Percentiles rank a stretch among this genome's conserved stretches.
These are phyloP conservation scores for Percopsis omiscomaycus DNA, from an alignment of 2,797 vertebrate species.

Conservation along the genomic window DNA sequence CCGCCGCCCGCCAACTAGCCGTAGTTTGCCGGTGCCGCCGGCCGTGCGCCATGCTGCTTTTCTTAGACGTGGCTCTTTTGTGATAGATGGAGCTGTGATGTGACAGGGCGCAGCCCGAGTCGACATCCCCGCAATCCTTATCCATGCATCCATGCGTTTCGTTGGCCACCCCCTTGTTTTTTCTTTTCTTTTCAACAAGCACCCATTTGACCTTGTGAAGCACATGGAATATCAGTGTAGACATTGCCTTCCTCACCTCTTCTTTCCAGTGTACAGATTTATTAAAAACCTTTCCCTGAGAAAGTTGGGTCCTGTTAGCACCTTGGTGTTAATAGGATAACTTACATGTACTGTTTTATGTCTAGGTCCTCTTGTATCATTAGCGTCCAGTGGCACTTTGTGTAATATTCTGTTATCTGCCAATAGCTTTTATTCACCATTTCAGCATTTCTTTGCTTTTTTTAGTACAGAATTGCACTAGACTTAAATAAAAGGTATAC, in stretches of 20 bases:
- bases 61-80: constrained; percentile 50
- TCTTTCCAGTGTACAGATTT: constrained; percentile 27
- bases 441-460: constrained; percentile 34
- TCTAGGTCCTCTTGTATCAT: constrained; percentile 10
- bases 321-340: constrained; percentile 40
- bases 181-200: constrained; percentile 18
- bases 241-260: constrained; percentile 10
- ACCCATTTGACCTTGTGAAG: constrained; percentile 32
- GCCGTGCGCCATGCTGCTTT: constrained; percentile 60
- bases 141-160: constrained; percentile 50
- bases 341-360: constrained; percentile 19
- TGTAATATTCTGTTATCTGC: constrained; percentile 49
- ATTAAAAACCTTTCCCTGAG: constrained; percentile 9
- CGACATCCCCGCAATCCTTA: constrained; percentile 45
- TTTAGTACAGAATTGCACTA: not conserved
- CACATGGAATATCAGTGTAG: constrained; percentile 57
- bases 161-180: constrained; percentile 9
- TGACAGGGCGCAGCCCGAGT: constrained; percentile 57
- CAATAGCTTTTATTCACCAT: constrained; percentile 37
- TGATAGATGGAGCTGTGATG: constrained; percentile 67
- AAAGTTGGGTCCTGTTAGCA: constrained; percentile 35
- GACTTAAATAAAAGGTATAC: not conserved
- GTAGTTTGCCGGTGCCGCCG: constrained; percentile 45
- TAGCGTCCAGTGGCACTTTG: constrained; percentile 22
- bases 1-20: constrained; percentile 61